phyloP scores from a whole-genome alignment of 2,888 invertebrate species.

The Phortica okadai region DNA sequence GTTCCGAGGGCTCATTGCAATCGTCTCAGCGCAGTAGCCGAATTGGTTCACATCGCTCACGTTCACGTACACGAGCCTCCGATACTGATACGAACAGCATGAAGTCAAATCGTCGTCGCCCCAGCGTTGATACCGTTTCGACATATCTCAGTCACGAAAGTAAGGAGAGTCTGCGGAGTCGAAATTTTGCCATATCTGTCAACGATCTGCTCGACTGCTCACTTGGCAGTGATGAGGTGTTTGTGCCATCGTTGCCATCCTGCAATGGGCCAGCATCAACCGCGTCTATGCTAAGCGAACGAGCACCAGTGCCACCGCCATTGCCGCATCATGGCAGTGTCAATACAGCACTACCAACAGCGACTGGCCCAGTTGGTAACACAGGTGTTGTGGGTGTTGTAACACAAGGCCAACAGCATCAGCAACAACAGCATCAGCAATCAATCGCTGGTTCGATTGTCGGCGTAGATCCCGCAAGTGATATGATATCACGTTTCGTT shows the following conservation, averaged over 20 bases:
- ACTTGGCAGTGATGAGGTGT: constrained; percentile 85
- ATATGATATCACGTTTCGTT: constrained; percentile 83
- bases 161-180: constrained; percentile 82
- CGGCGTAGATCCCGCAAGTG: constrained; percentile 77
- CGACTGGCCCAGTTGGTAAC: constrained; percentile 58
- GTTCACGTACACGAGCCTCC: constrained; percentile 75
- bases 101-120: constrained; percentile 86
- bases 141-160: constrained; percentile 92
- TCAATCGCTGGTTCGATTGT: constrained; percentile 77
- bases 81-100: constrained; percentile 81
- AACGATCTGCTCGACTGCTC: constrained; percentile 85
- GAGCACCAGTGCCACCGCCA: constrained; percentile 71
- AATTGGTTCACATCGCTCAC: constrained; percentile 73
- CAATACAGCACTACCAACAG: constrained; percentile 43
- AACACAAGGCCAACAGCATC: constrained; percentile 54
- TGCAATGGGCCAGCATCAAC: constrained; percentile 58
- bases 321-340: constrained; percentile 53
- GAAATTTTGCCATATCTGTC: constrained; percentile 78
- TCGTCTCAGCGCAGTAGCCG: constrained; percentile 70
- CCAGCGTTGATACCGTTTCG: constrained; percentile 91
- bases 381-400: constrained; percentile 44
- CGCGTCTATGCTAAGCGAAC: constrained; percentile 57
- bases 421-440: constrained; percentile 64
- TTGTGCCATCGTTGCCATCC: constrained; percentile 75
- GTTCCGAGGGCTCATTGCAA: constrained; percentile 74